Evolutionary conservation across 2,888 invertebrate genomes (phyloP).

Genomic region (Nycteola revayana): DNA sequence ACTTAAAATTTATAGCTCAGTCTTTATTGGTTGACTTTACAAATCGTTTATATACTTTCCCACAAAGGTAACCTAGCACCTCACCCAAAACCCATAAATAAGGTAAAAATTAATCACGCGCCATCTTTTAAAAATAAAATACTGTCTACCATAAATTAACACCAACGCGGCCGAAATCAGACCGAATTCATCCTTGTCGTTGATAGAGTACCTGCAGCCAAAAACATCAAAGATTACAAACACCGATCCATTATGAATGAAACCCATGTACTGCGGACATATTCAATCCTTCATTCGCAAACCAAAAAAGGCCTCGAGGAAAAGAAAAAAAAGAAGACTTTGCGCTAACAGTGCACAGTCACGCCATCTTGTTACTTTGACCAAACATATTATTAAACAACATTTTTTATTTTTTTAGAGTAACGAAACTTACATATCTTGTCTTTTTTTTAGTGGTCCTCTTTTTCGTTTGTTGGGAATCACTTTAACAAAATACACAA

Average conservation of each 20-base stretch:
- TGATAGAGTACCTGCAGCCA: slow-evolving; percentile 36
- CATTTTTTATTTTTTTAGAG: slow-evolving; percentile 75
- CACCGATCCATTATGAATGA: slow-evolving; percentile 48
- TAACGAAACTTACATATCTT: too few relatives aligned
- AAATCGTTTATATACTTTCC: too few relatives aligned
- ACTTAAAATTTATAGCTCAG: too few relatives aligned
- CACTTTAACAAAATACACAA: slow-evolving; percentile 64
- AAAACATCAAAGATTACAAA: slow-evolving; percentile 36
- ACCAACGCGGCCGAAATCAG: slow-evolving; percentile 18
- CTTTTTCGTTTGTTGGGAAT: slow-evolving; percentile 40
- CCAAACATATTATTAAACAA: slow-evolving; percentile 70
- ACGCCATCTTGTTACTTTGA: slow-evolving; percentile 71
- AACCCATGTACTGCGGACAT: slow-evolving; percentile 46
- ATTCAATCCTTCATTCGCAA: slow-evolving; percentile 60
- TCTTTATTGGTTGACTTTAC: too few relatives aligned
- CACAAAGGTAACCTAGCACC: too few relatives aligned
- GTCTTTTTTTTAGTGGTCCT: not conserved
- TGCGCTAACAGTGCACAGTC: slow-evolving; percentile 74
- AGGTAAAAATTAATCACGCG: too few relatives aligned
- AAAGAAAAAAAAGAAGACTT: slow-evolving; percentile 42
- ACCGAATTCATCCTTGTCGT: slow-evolving; percentile 34
- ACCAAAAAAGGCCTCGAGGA: slow-evolving; percentile 29
- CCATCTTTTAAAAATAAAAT: too few relatives aligned
- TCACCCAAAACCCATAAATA: too few relatives aligned
- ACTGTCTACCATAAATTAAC: too few relatives aligned